A percentile compares a stretch with the other conserved stretches of the same genome.
Conservation (phyloP, 2,797 vertebrate genomes). For the Anas georgica region DNA sequence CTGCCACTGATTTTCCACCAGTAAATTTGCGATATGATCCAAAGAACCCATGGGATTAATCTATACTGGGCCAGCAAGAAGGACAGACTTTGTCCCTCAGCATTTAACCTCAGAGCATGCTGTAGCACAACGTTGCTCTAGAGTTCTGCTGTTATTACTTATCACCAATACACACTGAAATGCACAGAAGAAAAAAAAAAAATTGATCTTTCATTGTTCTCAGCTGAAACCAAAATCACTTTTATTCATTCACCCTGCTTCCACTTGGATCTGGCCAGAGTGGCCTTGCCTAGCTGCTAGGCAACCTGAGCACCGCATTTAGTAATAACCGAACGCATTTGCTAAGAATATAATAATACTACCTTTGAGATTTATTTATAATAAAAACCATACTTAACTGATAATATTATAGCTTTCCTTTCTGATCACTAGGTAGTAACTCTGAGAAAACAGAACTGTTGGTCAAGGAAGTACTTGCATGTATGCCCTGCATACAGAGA, state of each 20-base stretch:
- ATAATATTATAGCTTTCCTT: slow-evolving; percentile 37
- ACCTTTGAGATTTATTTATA: slow-evolving; percentile 48
- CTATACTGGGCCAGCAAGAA: background rate
- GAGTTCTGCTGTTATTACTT: background rate
- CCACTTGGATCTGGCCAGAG: slow-evolving; percentile 22
- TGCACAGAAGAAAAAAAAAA: background rate
- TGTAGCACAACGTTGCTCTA: fast-evolving
- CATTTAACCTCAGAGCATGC: background rate
- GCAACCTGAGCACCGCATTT: slow-evolving; percentile 67
- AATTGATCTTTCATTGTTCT: background rate
- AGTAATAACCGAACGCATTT: slow-evolving; percentile 40
- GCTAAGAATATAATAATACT: slow-evolving; percentile 36
- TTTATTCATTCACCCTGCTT: slow-evolving; percentile 41
- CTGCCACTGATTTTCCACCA: background rate
- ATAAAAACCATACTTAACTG: background rate
- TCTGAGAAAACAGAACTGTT: slow-evolving; percentile 16
- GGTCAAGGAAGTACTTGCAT: background rate
- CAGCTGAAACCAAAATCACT: slow-evolving; percentile 2
- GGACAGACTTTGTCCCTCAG: background rate
- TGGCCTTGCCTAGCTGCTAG: slow-evolving; percentile 69
- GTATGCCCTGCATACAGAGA: background rate
- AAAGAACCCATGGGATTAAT: background rate
- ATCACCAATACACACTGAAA: background rate
- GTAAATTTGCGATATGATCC: background rate
- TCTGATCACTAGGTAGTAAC: slow-evolving; percentile 60